phyloP scores from a whole-genome alignment of 2,888 invertebrate species.

The Apamea anceps region DNA sequence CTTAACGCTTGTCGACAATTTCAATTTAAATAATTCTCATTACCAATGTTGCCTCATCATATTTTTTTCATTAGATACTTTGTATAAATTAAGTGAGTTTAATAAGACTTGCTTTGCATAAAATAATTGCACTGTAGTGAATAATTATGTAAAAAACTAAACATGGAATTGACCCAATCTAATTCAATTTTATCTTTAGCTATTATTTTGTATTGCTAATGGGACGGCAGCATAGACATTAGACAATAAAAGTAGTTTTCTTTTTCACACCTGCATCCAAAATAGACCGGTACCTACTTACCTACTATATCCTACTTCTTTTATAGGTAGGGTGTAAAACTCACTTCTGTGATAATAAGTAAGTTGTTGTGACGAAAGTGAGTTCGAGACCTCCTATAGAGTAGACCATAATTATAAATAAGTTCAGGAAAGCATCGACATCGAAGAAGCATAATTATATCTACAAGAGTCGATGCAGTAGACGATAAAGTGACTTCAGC shows the following conservation, averaged over 20 bases:
- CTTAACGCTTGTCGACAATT: constrained; percentile 74
- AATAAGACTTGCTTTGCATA: neutral
- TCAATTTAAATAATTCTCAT: constrained; percentile 29
- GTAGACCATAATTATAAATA: neutral
- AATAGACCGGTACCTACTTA: neutral
- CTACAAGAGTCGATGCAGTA: constrained; percentile 3
- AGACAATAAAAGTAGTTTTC: neutral
- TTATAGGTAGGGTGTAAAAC: neutral
- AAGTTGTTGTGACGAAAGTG: neutral
- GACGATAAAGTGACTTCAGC: constrained; percentile 4
- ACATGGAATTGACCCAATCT: neutral
- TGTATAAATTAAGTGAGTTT: neutral
- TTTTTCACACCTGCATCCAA: neutral
- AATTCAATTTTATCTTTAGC: neutral
- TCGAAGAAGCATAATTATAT: neutral
- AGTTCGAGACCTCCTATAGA: neutral
- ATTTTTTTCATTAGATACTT: neutral
- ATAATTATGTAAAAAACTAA: neutral
- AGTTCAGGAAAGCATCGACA: neutral
- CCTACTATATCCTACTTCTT: neutral
- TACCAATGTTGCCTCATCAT: neutral
- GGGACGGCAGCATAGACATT: neutral
- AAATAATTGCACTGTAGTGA: neutral
- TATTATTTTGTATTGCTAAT: neutral
- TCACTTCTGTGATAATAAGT: neutral